phyloP scores from a whole-genome alignment of 2,113 vertebrate species.

The Nothobranchius furzeri region DNA sequence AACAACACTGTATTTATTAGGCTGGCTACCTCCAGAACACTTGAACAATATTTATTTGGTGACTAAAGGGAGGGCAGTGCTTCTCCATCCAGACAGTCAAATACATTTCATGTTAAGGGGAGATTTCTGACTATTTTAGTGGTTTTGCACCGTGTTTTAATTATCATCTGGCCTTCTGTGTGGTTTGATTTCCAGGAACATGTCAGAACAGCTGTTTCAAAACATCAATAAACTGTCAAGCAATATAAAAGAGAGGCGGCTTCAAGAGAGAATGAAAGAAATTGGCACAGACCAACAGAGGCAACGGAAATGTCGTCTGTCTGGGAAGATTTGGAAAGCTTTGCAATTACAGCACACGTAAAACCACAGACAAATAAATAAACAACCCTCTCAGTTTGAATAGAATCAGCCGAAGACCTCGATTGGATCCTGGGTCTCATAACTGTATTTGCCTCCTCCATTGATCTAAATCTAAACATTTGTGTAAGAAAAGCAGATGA shows the following conservation, averaged over 20 bases:
- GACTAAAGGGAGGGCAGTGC: slow-evolving; percentile 17
- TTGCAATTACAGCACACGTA: slow-evolving; percentile 59
- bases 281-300: slow-evolving; percentile 56
- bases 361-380: slow-evolving; percentile 61
- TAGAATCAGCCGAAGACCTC: slow-evolving; percentile 59
- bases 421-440: slow-evolving; percentile 59
- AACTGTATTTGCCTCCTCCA: slow-evolving; percentile 70
- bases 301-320: slow-evolving; percentile 64
- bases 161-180: slow-evolving; percentile 20
- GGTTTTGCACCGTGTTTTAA: slow-evolving; percentile 10
- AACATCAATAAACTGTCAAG: slow-evolving; percentile 61
- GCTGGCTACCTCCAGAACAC: slow-evolving; percentile 12
- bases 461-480: slow-evolving; percentile 60
- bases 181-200: slow-evolving; percentile 27
- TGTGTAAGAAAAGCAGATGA: slow-evolving; percentile 32
- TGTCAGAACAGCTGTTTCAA: slow-evolving; percentile 60
- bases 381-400: slow-evolving; percentile 58
- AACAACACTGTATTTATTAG: slow-evolving; percentile 46
- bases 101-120: background rate
- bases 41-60: slow-evolving; percentile 12
- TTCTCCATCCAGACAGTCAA: background rate
- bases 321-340: slow-evolving; percentile 52
- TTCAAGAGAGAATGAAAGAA: slow-evolving; percentile 54
- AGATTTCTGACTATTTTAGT: background rate
- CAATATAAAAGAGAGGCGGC: slow-evolving; percentile 18